Evolutionary conservation across 2,113 vertebrate genomes (phyloP).

Genomic region (Lamprotornis superbus): DNA sequence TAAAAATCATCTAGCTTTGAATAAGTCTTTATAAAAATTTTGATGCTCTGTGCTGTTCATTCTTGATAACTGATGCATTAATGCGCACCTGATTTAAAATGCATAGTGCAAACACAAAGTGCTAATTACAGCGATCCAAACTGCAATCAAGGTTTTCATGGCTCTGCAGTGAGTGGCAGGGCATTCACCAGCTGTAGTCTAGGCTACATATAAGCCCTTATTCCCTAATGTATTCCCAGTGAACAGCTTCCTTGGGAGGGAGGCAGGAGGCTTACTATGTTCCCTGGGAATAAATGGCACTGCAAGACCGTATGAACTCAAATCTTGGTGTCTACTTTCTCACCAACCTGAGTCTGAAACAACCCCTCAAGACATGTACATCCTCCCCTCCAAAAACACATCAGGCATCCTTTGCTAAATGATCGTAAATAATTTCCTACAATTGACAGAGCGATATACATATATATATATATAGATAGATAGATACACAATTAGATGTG

Average conservation of each 20-base stretch:
- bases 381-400: not conserved
- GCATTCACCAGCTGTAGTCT: not conserved
- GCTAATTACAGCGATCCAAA: not conserved
- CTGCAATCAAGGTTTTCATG: not conserved
- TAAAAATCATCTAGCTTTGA: constrained; percentile 4
- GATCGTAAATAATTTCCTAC: not conserved
- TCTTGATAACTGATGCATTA: not conserved
- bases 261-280: not conserved
- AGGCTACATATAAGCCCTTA: not conserved
- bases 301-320: not conserved
- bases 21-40: not conserved
- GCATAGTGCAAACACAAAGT: not conserved
- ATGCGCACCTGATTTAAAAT: constrained; percentile 2
- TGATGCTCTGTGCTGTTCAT: not conserved
- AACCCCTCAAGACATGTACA: not conserved
- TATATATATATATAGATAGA: too few relatives aligned
- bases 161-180: not conserved
- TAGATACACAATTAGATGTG: not conserved
- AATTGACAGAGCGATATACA: not conserved
- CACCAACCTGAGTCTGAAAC: not conserved
- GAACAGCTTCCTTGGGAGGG: fast-evolving
- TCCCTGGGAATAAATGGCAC: not conserved
- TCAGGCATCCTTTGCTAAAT: not conserved
- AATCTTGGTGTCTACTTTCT: not conserved
- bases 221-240: not conserved